These are phyloP conservation scores for Channallabes apus DNA, from an alignment of 2,797 vertebrate species.

Conservation along the genomic window DNA sequence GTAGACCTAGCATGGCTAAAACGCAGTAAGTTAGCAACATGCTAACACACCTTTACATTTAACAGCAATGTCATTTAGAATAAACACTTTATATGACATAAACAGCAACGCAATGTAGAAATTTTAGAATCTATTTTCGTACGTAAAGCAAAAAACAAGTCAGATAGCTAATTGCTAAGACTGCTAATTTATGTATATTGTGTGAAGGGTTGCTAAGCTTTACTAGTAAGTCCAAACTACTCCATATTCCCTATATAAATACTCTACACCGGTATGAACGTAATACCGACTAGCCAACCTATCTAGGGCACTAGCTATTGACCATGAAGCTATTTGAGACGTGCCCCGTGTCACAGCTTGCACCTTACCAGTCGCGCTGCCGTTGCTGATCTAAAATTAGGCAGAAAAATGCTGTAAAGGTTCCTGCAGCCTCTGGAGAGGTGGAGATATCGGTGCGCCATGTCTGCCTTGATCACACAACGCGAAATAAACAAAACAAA, in stretches of 20 bases:
- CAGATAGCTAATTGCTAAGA: background rate
- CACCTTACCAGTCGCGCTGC: conserved; percentile 56
- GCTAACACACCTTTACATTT: background rate
- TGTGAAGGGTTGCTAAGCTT: background rate
- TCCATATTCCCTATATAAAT: background rate
- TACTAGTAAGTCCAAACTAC: background rate
- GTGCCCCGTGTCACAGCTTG: background rate
- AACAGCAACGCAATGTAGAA: background rate
- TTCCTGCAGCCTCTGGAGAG: conserved; percentile 70
- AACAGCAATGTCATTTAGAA: conserved; percentile 22
- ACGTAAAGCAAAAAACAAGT: background rate
- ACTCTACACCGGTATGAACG: background rate
- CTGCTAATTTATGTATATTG: background rate
- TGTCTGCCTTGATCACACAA: conserved; percentile 43
- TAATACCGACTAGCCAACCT: background rate
- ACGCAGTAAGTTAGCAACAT: background rate
- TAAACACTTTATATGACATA: background rate
- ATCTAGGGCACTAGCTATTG: background rate
- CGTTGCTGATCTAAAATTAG: conserved; percentile 53
- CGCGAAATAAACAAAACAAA: conserved; percentile 17
- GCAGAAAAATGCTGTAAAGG: conserved; percentile 63
- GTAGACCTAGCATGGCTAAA: background rate
- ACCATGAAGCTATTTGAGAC: background rate
- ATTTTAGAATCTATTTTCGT: background rate
- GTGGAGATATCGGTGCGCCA: conserved; percentile 79